A percentile compares a stretch with the other conserved stretches of the same genome.
Evolutionary conservation across 53 echinoderm and acorn worm species (phyloP).

Genomic region (Arbacia lixula): DNA sequence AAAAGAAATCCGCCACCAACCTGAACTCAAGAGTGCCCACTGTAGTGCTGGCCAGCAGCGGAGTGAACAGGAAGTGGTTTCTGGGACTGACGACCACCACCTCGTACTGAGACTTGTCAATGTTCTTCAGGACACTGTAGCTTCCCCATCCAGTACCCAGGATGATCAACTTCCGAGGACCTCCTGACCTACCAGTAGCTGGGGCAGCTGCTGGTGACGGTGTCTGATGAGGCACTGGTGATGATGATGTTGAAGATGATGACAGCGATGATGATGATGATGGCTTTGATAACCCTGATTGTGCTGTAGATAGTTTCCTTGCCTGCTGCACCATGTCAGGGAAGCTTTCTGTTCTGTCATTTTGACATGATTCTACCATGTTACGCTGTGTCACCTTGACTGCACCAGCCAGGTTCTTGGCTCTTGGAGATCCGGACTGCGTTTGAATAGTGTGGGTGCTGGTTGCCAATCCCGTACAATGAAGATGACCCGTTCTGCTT

Average conservation of each 20-base stretch:
- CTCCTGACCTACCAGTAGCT: background rate
- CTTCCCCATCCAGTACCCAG: constrained; percentile 97
- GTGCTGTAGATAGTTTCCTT: background rate
- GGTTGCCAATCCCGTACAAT: background rate
- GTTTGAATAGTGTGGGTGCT: background rate
- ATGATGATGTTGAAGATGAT: background rate
- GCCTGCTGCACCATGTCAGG: too few species aligned
- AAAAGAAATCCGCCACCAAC: constrained; percentile 49
- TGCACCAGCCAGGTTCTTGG: too few species aligned
- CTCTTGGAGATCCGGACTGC: background rate
- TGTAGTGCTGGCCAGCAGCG: constrained; percentile 94
- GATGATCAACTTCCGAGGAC: constrained; percentile 76
- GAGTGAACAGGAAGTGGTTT: constrained; percentile 97
- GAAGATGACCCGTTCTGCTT: background rate
- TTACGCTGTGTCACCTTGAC: too few species aligned
- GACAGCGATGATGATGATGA: background rate
- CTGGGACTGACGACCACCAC: constrained; percentile 95
- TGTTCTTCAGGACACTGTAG: constrained; percentile 92
- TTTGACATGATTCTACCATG: too few species aligned
- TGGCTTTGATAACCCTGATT: background rate
- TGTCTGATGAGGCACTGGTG: too few species aligned
- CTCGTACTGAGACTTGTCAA: constrained; percentile 83
- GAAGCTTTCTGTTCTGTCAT: too few species aligned
- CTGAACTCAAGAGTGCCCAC: constrained; percentile 98
- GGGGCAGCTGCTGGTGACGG: background rate